These are phyloP conservation scores for Neosilurus hyrtlii DNA, from an alignment of 2,797 vertebrate genomes.

Conservation along the genomic window DNA sequence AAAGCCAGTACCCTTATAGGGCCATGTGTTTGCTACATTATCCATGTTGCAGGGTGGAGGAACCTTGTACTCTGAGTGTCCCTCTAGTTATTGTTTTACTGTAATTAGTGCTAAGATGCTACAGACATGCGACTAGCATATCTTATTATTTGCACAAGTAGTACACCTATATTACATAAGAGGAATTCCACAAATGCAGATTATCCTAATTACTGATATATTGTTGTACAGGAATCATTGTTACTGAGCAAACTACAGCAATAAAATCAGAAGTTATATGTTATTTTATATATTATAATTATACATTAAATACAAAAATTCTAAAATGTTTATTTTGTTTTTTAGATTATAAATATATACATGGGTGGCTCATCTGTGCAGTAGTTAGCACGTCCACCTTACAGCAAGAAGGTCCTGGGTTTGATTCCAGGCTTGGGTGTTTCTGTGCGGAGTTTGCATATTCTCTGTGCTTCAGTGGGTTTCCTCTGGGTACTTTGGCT, in stretches of 20 bases:
- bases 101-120: not conserved
- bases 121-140: not conserved
- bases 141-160: not conserved
- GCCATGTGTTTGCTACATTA: too few relatives aligned
- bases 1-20: too few relatives aligned
- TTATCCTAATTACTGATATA: not conserved
- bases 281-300: not conserved
- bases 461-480: too few relatives aligned
- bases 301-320: too few relatives aligned
- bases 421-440: too few relatives aligned
- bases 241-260: not conserved
- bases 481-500: too few relatives aligned
- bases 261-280: not conserved
- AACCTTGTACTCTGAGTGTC: not conserved
- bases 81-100: not conserved
- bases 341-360: not conserved
- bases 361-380: too few relatives aligned
- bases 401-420: too few relatives aligned
- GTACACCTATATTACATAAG: not conserved
- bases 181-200: not conserved
- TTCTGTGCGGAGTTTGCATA: too few relatives aligned
- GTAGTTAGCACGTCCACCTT: too few relatives aligned
- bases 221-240: not conserved
- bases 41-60: too few relatives aligned
- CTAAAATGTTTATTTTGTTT: not conserved